Percentiles rank a stretch among this genome's conserved stretches.
phyloP scores from a whole-genome alignment of 2,113 vertebrate genomes.

The Cygnus buccinator region DNA sequence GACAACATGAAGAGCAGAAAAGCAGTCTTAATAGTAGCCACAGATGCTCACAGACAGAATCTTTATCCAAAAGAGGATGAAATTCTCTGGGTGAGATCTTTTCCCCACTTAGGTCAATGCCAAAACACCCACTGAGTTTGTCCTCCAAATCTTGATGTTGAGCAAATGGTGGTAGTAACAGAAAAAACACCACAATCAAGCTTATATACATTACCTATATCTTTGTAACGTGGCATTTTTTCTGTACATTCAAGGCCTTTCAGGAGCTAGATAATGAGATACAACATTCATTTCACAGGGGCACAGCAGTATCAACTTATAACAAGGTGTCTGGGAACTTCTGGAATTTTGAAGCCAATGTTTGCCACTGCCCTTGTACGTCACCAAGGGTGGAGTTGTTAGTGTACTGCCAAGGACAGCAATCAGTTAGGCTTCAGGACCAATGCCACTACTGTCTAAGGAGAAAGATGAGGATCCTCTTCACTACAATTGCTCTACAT shows the following conservation, averaged over 20 bases:
- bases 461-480: neutral
- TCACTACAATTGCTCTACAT: neutral
- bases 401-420: neutral
- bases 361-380: neutral
- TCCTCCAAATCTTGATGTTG: neutral
- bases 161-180: neutral
- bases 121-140: neutral
- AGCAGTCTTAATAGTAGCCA: neutral
- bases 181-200: neutral
- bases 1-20: neutral
- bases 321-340: neutral
- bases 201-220: neutral
- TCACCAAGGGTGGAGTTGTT: neutral
- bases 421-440: neutral
- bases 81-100: neutral
- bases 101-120: neutral
- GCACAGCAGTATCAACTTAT: neutral
- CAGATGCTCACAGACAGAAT: neutral
- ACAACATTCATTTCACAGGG: neutral
- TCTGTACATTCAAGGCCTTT: neutral
- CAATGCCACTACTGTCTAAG: neutral
- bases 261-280: neutral
- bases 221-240: neutral
- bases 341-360: neutral
- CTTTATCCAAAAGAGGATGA: neutral